Percentiles rank a stretch among this genome's conserved stretches.
Conservation (phyloP, 2,113 vertebrate species). For the Dasyprocta punctata region DNA sequence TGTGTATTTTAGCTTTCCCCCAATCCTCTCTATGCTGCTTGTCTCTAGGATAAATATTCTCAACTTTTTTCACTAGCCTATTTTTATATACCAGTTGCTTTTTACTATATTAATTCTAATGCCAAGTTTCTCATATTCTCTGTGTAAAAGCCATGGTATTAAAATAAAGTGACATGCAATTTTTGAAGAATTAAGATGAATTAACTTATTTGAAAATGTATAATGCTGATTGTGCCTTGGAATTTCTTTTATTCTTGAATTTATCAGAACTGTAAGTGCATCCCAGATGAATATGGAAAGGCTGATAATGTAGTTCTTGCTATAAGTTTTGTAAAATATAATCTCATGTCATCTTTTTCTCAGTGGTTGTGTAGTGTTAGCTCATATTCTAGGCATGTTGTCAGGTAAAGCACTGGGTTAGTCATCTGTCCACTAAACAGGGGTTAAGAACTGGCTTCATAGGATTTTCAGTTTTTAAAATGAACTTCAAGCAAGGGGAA, state of each 20-base stretch:
- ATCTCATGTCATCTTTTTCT: neutral
- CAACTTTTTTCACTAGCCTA: neutral
- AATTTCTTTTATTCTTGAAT: slow-evolving; percentile 9
- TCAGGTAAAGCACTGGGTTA: neutral
- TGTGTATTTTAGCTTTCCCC: neutral
- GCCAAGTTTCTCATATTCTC: neutral
- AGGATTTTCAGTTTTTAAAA: slow-evolving; percentile 36
- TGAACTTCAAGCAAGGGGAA: slow-evolving; percentile 9
- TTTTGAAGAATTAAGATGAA: neutral
- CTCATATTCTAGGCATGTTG: neutral
- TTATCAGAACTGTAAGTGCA: neutral
- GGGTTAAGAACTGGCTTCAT: neutral
- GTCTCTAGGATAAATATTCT: neutral
- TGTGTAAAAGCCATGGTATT: neutral
- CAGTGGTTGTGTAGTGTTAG: neutral
- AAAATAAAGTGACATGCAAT: neutral
- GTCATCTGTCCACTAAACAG: neutral
- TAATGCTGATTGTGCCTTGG: neutral
- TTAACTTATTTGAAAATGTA: neutral
- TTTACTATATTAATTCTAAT: neutral
- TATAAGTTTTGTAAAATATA: neutral
- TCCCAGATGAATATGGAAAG: neutral
- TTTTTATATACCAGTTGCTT: neutral
- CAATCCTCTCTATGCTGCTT: neutral
- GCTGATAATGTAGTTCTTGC: neutral